Evolutionary conservation across 1,140 invertebrate species (phyloP).

Genomic region (Coelopa frigida): DNA sequence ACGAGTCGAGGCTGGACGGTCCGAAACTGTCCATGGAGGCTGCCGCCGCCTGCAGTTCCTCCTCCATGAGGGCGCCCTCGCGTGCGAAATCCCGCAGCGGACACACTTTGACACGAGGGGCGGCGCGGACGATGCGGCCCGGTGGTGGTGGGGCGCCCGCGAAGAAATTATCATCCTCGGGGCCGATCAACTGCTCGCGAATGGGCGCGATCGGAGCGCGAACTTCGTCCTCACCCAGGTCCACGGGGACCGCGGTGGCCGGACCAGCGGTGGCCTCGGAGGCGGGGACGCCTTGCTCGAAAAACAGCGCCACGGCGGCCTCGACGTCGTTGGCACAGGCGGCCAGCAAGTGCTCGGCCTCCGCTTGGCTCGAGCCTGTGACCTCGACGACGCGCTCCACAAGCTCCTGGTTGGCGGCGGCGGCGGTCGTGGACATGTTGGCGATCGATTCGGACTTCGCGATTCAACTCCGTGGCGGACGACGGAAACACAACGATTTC

Average conservation of each 20-base stretch:
- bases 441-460: too few species aligned
- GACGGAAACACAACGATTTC: neutral
- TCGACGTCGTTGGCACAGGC: conserved; percentile 38
- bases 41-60: conserved; percentile 32
- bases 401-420: conserved; percentile 3
- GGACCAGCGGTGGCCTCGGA: neutral
- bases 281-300: conserved; percentile 17
- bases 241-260: conserved; percentile 4
- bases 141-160: conserved; percentile 19
- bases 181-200: conserved; percentile 37
- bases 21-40: conserved; percentile 23
- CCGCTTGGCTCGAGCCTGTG: conserved; percentile 28
- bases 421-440: conserved; percentile 12
- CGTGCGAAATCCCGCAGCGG: conserved; percentile 39
- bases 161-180: conserved; percentile 42
- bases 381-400: conserved; percentile 30
- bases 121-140: conserved; percentile 15
- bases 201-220: conserved; percentile 39
- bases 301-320: conserved; percentile 36
- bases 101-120: conserved; percentile 34
- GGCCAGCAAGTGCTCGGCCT: conserved; percentile 33
- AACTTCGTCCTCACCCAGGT: conserved; percentile 30
- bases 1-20: conserved; percentile 21
- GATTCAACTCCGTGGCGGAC: neutral
- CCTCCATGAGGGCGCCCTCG: conserved; percentile 37